Percentiles rank a stretch among this genome's conserved stretches.
Evolutionary conservation across 1,140 invertebrate species (phyloP).

Genomic region (Solenopsis invicta): DNA sequence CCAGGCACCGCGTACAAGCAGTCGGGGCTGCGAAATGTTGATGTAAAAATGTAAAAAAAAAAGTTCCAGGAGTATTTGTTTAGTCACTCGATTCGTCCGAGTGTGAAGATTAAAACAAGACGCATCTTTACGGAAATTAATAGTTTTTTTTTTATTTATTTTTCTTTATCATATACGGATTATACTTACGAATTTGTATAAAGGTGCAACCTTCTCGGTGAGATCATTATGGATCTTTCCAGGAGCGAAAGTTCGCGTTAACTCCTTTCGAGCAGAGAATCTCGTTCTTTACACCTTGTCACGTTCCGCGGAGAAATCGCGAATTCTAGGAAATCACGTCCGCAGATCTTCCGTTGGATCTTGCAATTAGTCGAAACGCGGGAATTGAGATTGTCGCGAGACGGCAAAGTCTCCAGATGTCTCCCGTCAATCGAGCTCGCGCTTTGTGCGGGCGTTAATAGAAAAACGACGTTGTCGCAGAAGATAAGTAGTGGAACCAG

Average conservation of each 20-base stretch:
- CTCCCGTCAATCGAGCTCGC: background rate
- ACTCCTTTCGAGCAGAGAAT: background rate
- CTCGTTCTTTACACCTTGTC: background rate
- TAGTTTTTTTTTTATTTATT: background rate
- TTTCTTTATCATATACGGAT: background rate
- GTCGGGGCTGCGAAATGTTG: background rate
- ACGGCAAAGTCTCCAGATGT: background rate
- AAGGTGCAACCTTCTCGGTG: background rate
- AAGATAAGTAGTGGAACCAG: slow-evolving; percentile 31
- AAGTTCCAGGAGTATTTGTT: background rate
- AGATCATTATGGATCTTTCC: background rate
- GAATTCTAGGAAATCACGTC: background rate
- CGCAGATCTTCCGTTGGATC: background rate
- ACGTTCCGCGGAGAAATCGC: background rate
- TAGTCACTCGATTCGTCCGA: background rate
- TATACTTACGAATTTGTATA: background rate
- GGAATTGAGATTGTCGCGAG: background rate
- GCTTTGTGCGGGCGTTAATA: background rate
- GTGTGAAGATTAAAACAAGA: background rate
- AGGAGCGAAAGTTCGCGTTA: slow-evolving; percentile 14
- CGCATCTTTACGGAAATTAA: background rate
- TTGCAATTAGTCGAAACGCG: background rate
- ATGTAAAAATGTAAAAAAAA: background rate
- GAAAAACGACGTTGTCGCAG: background rate
- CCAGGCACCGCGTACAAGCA: background rate